Percentiles rank a stretch among this genome's conserved stretches.
Evolutionary conservation across 2,888 invertebrate species (phyloP).

Genomic region (Calliopum simillimum): DNA sequence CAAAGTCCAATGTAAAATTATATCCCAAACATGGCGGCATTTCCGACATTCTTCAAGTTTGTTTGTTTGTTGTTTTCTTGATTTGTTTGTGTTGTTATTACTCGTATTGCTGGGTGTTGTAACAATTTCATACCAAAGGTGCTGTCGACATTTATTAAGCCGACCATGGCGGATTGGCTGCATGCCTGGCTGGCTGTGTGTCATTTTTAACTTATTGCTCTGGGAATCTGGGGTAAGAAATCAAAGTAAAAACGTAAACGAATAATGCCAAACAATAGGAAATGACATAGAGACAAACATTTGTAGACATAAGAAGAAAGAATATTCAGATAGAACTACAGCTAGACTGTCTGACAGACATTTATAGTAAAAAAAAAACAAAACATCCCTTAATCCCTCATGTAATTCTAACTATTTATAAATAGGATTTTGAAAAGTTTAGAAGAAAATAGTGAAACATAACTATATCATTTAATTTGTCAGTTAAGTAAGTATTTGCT

Average conservation of each 20-base stretch:
- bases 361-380: conserved; percentile 2
- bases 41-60: conserved; percentile 39
- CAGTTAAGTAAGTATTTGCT: not conserved
- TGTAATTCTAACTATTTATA: conserved; percentile 64
- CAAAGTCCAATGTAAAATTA: conserved; percentile 51
- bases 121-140: conserved; percentile 7
- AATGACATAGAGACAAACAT: not conserved
- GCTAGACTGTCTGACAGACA: not conserved
- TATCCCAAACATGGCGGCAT: conserved; percentile 58
- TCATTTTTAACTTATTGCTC: conserved; percentile 62
- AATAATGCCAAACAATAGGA: conserved; percentile 6
- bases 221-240: conserved; percentile 51
- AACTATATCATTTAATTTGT: conserved; percentile 19
- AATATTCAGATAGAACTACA: not conserved
- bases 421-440: not conserved
- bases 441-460: not conserved
- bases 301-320: not conserved
- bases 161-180: not conserved
- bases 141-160: conserved; percentile 22
- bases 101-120: conserved; percentile 51
- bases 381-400: conserved; percentile 63
- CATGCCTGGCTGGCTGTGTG: conserved; percentile 30
- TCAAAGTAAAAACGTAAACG: not conserved
- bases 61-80: not conserved
- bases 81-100: conserved; percentile 19